phyloP scores from a whole-genome alignment of 2,888 invertebrate species.

The Drosophila mimica region DNA sequence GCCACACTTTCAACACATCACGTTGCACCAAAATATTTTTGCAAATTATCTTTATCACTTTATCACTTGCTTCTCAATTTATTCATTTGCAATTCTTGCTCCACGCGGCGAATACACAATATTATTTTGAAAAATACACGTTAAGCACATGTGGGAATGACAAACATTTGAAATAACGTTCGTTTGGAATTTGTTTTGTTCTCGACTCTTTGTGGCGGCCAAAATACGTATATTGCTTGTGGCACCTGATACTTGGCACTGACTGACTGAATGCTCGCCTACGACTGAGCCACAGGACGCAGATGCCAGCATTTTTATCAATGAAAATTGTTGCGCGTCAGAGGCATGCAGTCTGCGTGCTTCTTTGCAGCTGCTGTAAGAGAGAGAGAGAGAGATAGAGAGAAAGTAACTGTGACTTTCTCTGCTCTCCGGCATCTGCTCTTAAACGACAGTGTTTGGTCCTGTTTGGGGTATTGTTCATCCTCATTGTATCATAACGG shows the following conservation, averaged over 20 bases:
- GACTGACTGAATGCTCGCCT: constrained; percentile 65
- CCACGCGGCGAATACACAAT: constrained; percentile 41
- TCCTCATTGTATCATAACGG: neutral
- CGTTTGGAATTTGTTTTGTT: neutral
- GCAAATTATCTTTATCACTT: neutral
- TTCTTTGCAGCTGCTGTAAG: constrained; percentile 32
- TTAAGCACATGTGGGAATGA: constrained; percentile 2
- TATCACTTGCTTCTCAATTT: constrained; percentile 1
- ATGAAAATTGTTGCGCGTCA: constrained; percentile 70
- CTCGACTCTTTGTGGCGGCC: constrained; percentile 27
- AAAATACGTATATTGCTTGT: constrained; percentile 2
- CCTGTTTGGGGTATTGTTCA: constrained; percentile 41
- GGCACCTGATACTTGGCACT: constrained; percentile 13
- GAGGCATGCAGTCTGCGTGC: constrained; percentile 17
- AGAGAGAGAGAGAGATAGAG: constrained; percentile 14
- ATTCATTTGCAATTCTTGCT: constrained; percentile 1
- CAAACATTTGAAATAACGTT: neutral
- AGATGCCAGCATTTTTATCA: constrained; percentile 75
- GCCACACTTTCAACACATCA: constrained; percentile 1
- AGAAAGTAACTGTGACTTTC: constrained; percentile 3
- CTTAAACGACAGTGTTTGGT: constrained; percentile 40
- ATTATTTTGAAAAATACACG: constrained; percentile 20
- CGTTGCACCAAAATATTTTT: neutral
- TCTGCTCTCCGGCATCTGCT: constrained; percentile 25
- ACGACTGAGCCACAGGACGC: constrained; percentile 69